These are phyloP conservation scores for Sympetrum striolatum DNA, from an alignment of 2,888 invertebrate genomes.

Conservation along the genomic window DNA sequence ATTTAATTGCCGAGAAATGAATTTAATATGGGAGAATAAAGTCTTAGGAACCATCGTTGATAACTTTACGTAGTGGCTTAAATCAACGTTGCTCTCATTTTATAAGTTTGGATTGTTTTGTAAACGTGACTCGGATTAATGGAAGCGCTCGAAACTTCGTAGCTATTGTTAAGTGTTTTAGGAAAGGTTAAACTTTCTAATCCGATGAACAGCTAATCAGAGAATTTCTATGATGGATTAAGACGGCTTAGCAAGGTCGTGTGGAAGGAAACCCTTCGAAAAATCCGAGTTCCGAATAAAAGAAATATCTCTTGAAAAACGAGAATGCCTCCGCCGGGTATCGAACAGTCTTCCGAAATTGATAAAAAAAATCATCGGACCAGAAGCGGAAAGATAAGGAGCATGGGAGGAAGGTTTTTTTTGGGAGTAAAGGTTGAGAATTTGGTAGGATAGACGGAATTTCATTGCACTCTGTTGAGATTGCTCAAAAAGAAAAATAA, in stretches of 20 bases:
- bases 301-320: not conserved
- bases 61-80: too few species aligned
- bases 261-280: not conserved
- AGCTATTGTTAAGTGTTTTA: not conserved
- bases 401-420: not conserved
- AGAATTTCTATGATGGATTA: not conserved
- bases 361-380: not conserved
- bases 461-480: slow-evolving; percentile 14
- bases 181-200: not conserved
- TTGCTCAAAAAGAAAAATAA: not conserved
- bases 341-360: not conserved
- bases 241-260: not conserved
- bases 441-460: not conserved
- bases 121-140: not conserved
- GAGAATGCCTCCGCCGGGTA: not conserved
- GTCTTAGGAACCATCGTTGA: too few species aligned
- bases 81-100: too few species aligned
- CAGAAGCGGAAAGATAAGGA: not conserved
- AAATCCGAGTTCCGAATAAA: not conserved
- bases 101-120: too few species aligned
- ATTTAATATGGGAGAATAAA: too few species aligned
- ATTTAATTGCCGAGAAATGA: too few species aligned
- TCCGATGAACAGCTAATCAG: not conserved
- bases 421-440: not conserved
- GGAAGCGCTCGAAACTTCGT: not conserved